These are phyloP conservation scores for Perccottus glenii DNA, from an alignment of 2,113 vertebrate species.

Conservation along the genomic window DNA sequence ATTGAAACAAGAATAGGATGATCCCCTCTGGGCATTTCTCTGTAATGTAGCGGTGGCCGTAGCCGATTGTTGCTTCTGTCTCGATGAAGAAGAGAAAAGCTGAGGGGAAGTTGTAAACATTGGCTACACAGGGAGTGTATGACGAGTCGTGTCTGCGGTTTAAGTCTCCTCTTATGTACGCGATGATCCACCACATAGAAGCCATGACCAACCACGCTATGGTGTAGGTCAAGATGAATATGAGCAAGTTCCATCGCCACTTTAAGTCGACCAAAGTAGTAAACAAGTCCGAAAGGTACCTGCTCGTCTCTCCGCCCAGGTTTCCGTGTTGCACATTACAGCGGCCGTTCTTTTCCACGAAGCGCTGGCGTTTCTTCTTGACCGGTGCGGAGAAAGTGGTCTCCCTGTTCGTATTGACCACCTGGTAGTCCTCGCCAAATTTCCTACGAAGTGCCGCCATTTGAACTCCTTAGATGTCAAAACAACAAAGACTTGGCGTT, in stretches of 20 bases:
- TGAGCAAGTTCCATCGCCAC: slow-evolving; percentile 91
- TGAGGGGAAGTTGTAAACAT: slow-evolving; percentile 91
- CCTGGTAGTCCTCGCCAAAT: slow-evolving; percentile 88
- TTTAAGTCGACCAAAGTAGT: slow-evolving; percentile 90
- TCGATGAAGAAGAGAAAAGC: slow-evolving; percentile 92
- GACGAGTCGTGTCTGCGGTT: slow-evolving; percentile 78
- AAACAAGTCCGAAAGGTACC: slow-evolving; percentile 89
- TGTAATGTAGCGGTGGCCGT: slow-evolving; percentile 89
- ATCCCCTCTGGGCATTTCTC: slow-evolving; percentile 90
- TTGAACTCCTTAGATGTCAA: slow-evolving; percentile 32
- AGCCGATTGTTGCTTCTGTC: slow-evolving; percentile 90
- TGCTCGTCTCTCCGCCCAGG: slow-evolving; percentile 86
- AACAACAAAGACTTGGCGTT: slow-evolving; percentile 1
- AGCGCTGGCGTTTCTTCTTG: slow-evolving; percentile 86
- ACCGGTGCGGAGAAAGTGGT: slow-evolving; percentile 75
- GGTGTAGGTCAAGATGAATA: slow-evolving; percentile 89
- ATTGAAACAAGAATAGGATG: slow-evolving; percentile 90
- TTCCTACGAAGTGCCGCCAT: slow-evolving; percentile 87
- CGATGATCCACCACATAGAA: slow-evolving; percentile 91
- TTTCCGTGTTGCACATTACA: slow-evolving; percentile 91
- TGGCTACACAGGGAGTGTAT: slow-evolving; percentile 87
- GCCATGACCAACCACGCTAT: slow-evolving; percentile 91
- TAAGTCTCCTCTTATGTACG: slow-evolving; percentile 86
- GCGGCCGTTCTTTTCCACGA: slow-evolving; percentile 90
- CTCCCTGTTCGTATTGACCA: slow-evolving; percentile 77